A percentile compares a stretch with the other conserved stretches of the same genome.
Evolutionary conservation across 2,113 vertebrate species (phyloP).

Genomic region (Cinclus mexicanus): DNA sequence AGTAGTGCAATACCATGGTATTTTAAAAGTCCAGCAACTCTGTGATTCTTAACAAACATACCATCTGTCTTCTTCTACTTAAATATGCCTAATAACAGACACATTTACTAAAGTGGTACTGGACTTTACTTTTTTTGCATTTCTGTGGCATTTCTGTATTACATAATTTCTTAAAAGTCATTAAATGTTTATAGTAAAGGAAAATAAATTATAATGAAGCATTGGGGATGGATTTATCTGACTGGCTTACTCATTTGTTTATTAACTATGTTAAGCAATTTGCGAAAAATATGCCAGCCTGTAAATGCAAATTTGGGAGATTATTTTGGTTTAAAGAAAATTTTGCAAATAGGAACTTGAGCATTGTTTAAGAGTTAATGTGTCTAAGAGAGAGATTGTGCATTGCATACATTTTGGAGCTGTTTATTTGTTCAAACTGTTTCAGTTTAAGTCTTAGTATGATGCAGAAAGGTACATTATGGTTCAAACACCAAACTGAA

Average conservation of each 20-base stretch:
- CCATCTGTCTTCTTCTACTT: not conserved
- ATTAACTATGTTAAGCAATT: not conserved
- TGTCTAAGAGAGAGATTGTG: not conserved
- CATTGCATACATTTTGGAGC: not conserved
- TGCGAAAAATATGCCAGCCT: not conserved
- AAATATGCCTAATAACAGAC: not conserved
- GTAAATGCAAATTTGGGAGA: not conserved
- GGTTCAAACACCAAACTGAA: not conserved
- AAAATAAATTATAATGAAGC: not conserved
- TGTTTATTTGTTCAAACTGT: not conserved
- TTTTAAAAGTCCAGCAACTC: not conserved
- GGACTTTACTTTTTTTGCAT: not conserved
- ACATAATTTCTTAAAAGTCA: not conserved
- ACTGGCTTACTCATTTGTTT: not conserved
- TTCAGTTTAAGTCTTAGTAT: not conserved
- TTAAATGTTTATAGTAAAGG: not conserved
- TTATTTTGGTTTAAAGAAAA: not conserved
- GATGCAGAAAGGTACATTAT: not conserved
- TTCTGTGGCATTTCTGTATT: not conserved
- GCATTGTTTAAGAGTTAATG: not conserved
- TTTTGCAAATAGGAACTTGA: not conserved
- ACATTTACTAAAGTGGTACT: not conserved
- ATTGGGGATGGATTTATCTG: not conserved
- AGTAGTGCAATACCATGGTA: not conserved
- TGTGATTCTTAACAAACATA: not conserved